Conservation (phyloP, 2,888 invertebrate genomes). For the Helicoverpa assulta region DNA sequence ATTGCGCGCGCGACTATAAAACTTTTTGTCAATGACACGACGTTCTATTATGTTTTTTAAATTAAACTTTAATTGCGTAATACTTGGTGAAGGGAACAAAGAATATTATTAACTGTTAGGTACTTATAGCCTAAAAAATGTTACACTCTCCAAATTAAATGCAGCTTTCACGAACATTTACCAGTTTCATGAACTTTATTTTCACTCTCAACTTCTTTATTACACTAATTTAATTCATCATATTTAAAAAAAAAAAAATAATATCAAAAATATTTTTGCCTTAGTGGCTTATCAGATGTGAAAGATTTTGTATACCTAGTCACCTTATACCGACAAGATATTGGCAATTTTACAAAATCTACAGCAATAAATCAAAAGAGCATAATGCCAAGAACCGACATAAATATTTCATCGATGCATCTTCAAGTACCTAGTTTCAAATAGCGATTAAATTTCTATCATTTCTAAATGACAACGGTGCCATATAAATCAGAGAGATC, state of each 20-base stretch:
- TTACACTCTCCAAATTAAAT: no score
- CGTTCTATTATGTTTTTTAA: slow-evolving; percentile 57
- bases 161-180: background rate
- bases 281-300: no score
- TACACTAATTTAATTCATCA: no score
- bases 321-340: no score
- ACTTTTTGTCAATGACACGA: slow-evolving; percentile 79
- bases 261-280: no score
- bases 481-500: slow-evolving; percentile 66
- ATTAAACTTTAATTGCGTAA: slow-evolving; percentile 55
- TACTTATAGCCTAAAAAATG: no score
- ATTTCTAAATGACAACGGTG: slow-evolving; percentile 37
- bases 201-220: no score
- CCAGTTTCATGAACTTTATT: no score
- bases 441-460: slow-evolving; percentile 25
- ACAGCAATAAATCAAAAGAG: background rate
- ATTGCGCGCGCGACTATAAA: slow-evolving; percentile 78
- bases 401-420: background rate
- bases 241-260: no score
- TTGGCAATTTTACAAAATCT: background rate
- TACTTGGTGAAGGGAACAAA: slow-evolving; percentile 23
- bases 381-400: no score
- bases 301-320: no score
- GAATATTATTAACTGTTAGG: background rate
- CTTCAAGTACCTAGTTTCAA: background rate